Evolutionary conservation across 2,888 invertebrate species (phyloP), one percentile per base, ranked within the genome.

Genomic region (Eudasyphora cyanicolor): DNA sequence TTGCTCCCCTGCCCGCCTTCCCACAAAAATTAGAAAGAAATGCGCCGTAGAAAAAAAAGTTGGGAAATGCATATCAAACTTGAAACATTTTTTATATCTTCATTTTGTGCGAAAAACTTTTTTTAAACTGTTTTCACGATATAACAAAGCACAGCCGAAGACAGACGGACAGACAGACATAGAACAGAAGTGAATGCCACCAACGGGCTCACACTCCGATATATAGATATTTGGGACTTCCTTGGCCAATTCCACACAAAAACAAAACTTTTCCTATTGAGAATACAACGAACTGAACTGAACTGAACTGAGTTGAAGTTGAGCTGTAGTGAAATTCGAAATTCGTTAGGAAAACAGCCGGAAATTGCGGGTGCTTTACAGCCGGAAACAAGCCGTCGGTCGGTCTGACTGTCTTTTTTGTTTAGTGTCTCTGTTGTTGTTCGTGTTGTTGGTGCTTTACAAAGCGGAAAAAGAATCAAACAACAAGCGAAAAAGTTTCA

Each of bases 351-450:
- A 81, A 78, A 84, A 84, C 84, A 86, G 83, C 85, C 84, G 86
- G 85, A 86, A 86, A 86, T 86, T 84, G 85, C 78, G 85, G 86
- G 84, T 86, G 84, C 86, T 86, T 86, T 86, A 84, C 85, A 85
- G 82, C 82, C 85, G 86, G 86, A 86, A 85, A 84, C 85, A 85
- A 81, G 85, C 85, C 84, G 84, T 78, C 85, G 82, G 85, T 76
- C 85, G 81, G 85, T 79, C 85, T 85, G 86, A 82, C 86, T 86
- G 86, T 83, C 84, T 85, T 84, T 82, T 84, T 78, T 67, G 67
- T 67, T 38, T 67, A 76, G 64, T 29, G 78, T 78, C 78, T 84
- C 78, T 84, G 74, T 51, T 70, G 54, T 49, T 74, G 70, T n/a
- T n/a, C n/a, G n/a, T n/a, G n/a, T n/a, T n/a, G n/a, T n/a, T n/a